Conservation (phyloP, 2,113 vertebrate genomes). For the Gymnobelideus leadbeateri region DNA sequence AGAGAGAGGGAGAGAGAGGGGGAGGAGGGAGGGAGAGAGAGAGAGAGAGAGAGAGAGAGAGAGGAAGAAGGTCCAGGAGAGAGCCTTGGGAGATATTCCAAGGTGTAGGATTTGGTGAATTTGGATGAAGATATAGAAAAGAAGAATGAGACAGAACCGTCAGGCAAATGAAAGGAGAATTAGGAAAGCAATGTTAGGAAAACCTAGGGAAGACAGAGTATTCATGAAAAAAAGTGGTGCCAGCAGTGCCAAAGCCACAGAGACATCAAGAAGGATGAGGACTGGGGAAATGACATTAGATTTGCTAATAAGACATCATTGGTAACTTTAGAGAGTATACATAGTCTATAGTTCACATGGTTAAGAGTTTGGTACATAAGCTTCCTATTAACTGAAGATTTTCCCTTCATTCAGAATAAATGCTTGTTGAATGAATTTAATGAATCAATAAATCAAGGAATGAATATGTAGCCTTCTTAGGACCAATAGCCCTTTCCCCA, state of each 20-base stretch:
- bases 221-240: neutral
- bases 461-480: neutral
- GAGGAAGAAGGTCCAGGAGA: neutral
- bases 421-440: neutral
- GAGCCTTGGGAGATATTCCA: neutral
- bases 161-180: neutral
- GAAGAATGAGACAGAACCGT: neutral
- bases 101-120: neutral
- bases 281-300: neutral
- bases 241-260: neutral
- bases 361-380: neutral
- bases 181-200: neutral
- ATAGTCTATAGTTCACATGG: neutral
- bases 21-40: no score
- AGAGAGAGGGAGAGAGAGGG: no score
- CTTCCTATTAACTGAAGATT: neutral
- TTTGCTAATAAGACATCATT: neutral
- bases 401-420: neutral
- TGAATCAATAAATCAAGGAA: neutral
- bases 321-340: neutral
- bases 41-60: neutral
- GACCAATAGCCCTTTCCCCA: neutral
- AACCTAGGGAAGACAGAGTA: neutral
- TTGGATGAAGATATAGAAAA: neutral
- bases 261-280: neutral